These are phyloP conservation scores for Prochilodus magdalenae DNA, from an alignment of 2,113 vertebrate genomes.

Conservation along the genomic window DNA sequence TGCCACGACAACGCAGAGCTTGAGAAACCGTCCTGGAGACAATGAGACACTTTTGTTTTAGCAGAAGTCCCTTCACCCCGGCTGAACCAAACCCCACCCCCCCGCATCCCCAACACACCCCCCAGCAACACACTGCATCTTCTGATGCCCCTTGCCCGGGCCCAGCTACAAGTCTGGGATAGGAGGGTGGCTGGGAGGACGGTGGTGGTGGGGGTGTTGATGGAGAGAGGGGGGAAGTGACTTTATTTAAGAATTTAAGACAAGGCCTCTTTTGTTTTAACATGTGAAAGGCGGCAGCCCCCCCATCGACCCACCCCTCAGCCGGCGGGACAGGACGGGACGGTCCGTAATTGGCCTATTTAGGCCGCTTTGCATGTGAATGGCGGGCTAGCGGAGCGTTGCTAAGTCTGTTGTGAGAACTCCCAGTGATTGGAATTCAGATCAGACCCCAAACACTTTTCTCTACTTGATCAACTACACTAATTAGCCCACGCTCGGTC, in stretches of 20 bases:
- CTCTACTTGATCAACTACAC: conserved; percentile 88
- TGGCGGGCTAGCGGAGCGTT: conserved; percentile 87
- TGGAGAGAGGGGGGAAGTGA: conserved; percentile 71
- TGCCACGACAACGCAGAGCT: conserved; percentile 51
- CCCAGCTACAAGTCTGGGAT: not conserved
- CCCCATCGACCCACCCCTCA: conserved; percentile 74
- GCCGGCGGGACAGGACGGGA: conserved; percentile 79
- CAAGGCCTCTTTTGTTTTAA: conserved; percentile 94
- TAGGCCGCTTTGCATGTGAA: conserved; percentile 99
- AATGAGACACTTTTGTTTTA: conserved; percentile 65
- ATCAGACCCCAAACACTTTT: conserved; percentile 88
- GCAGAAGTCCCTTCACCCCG: conserved; percentile 27
- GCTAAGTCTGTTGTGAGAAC: conserved; percentile 95
- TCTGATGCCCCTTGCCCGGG: too few relatives aligned
- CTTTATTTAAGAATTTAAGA: conserved; percentile 85
- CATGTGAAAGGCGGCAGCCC: conserved; percentile 83
- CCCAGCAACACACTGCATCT: too few relatives aligned
- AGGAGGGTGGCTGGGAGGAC: not conserved
- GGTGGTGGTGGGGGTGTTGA: conserved; percentile 73
- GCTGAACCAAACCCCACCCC: conserved; percentile 68
- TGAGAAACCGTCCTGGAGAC: conserved; percentile 48
- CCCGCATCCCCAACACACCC: too few relatives aligned
- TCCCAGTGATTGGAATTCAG: conserved; percentile 94
- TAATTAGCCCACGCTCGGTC: conserved; percentile 89
- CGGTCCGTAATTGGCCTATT: conserved; percentile 97